A percentile compares a stretch with the other conserved stretches of the same genome.
Evolutionary conservation across 2,113 vertebrate genomes (phyloP).

Genomic region (Mirza zaza): DNA sequence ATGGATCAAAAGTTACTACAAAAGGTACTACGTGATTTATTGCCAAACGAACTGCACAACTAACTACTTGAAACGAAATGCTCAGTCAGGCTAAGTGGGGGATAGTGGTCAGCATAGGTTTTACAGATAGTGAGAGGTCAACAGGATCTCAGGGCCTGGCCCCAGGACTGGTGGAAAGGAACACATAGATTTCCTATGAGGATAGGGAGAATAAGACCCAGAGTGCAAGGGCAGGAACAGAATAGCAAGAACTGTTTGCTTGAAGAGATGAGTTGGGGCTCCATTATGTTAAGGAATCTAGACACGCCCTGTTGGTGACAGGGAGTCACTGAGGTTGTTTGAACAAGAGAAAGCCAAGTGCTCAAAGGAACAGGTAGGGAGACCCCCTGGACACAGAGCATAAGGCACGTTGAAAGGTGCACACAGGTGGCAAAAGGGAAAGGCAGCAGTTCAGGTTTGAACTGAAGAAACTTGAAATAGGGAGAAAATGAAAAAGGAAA

Average conservation of each 20-base stretch:
- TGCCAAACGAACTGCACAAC: not conserved
- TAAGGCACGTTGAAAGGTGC: not conserved
- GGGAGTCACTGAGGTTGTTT: not conserved
- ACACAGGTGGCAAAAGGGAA: not conserved
- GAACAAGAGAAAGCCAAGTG: not conserved
- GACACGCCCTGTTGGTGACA: not conserved
- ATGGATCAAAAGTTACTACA: not conserved
- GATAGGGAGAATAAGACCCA: not conserved
- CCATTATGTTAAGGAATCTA: not conserved
- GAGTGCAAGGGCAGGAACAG: not conserved
- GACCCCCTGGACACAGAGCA: fast-evolving
- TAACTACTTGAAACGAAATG: not conserved
- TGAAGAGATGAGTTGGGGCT: not conserved
- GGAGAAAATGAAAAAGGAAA: not conserved
- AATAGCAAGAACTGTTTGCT: not conserved
- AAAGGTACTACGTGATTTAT: not conserved
- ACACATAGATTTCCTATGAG: not conserved
- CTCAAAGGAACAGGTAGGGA: not conserved
- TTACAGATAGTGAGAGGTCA: not conserved
- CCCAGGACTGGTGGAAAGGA: not conserved
- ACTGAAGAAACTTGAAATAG: not conserved
- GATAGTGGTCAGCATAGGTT: not conserved
- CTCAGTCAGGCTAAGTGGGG: not conserved
- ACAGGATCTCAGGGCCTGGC: not conserved
- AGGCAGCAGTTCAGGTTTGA: not conserved